Evolutionary conservation across 2,797 vertebrate species (phyloP).

Genomic region (Fistularia commersonii): DNA sequence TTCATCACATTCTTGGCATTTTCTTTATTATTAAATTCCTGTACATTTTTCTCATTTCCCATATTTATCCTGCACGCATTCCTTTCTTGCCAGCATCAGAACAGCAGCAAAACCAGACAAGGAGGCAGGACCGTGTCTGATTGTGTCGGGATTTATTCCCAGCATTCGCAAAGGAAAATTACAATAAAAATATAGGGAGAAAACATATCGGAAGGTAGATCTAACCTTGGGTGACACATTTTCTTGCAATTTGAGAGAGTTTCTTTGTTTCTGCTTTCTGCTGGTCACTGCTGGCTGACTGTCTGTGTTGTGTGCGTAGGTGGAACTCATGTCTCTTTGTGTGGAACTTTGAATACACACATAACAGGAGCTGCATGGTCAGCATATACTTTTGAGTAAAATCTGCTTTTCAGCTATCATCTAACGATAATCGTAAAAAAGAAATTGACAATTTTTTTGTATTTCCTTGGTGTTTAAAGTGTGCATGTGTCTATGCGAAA

Average conservation of each 20-base stretch:
- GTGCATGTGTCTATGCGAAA: too few relatives aligned
- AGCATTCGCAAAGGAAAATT: constrained; percentile 3
- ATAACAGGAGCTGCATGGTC: too few relatives aligned
- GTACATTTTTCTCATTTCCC: constrained; percentile 24
- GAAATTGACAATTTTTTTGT: neutral
- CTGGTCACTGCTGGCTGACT: constrained; percentile 26
- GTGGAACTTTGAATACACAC: too few relatives aligned
- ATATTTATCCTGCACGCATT: constrained; percentile 9
- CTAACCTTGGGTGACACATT: too few relatives aligned
- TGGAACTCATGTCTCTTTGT: constrained; percentile 11
- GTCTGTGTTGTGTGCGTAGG: constrained; percentile 16
- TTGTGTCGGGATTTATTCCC: constrained; percentile 9
- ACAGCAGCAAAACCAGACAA: constrained; percentile 18
- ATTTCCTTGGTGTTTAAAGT: neutral
- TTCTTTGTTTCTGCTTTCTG: constrained; percentile 50
- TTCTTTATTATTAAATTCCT: constrained; percentile 22
- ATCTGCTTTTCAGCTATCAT: too few relatives aligned
- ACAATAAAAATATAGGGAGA: constrained; percentile 1
- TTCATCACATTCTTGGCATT: constrained; percentile 10
- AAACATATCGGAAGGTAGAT: too few relatives aligned
- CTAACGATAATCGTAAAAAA: too few relatives aligned
- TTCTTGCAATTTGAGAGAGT: too few relatives aligned
- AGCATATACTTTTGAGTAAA: too few relatives aligned
- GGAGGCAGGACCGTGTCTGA: too few relatives aligned
- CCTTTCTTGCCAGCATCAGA: constrained; percentile 5